Evolutionary conservation across 2,113 vertebrate species (phyloP), one percentile per base, ranked within the genome.

Genomic region (Hippocampus comes): DNA sequence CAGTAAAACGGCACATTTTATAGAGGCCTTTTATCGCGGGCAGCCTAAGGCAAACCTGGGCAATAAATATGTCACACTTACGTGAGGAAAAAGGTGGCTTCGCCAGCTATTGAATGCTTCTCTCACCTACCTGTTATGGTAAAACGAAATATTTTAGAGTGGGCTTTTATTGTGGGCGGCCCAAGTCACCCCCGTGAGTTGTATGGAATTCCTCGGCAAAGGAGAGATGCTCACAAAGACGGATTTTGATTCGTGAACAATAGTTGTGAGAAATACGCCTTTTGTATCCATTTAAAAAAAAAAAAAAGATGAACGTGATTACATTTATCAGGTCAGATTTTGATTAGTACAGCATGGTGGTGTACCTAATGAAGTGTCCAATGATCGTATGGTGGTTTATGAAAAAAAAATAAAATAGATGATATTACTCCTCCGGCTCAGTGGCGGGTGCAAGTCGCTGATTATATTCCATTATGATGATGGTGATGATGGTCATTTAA

Each of bases 401-500:
- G 12, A 0, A 30, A 15, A 48, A 14, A 49, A 8, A 34, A 61
- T 14, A 20, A 27, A 27, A 8, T 18, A 34, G 17, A 61, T 34
- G 59, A 34, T 38, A 61, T 34, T 18, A 30, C 25, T 1, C 12
- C 25, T 60, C 11, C 0, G 12, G 57, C 57, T 60, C 25, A 38
- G 5, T 61, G 59, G 59, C 17, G 59, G 27, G 59, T 9, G 59
- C 59, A 61, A 61, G 63, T 17, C n/a, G 42, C 41, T 46, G n/a
- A 66, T 66, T 66, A 66, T 46, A 14, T 23, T 23, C n/a, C 41
- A 48, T 23, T 43, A 46, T 66, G 38, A 64, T 12, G 63, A 64
- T 64, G 63, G 41, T 12, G 38, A 43, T 64, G 43, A 66, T 66
- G 63, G 63, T 66, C 63, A 66, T 66, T 66, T 66, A 66, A 66